Base-by-base conservation (phyloP, 2,797 vertebrate genomes). In the Syngnathus acus region DNA sequence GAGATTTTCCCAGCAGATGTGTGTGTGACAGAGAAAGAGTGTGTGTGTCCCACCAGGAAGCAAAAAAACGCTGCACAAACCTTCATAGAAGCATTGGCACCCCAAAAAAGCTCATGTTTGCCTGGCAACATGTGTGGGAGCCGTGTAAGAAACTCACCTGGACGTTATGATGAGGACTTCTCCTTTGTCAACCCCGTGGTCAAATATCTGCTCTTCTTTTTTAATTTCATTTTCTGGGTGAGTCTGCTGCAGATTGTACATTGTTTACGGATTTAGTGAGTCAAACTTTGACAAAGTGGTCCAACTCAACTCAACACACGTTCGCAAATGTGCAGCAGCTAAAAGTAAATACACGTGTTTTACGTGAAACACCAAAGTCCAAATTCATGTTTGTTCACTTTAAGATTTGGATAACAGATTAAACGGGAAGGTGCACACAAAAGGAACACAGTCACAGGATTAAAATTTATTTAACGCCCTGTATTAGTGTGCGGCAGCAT, bases 191-290 rank as follows among this genome's bases (percentile, higher is more conserved):
- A 88, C 45, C 92, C 91, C 0, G 74, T 90, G 68, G 93, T 95
- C 65, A 97, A 98, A 78, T 96, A 95, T 74, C 88, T 95, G 17
- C 90, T 97, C 5, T 96, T 95, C 81, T 64, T 94, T 63, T 97
- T 95, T 81, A 97, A 96, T 78, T 87, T 91, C 72, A 74, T 96
- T 42, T 95, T 95, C 69, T 97, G 95, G 95, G 95, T 97, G 86
- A 95, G 95, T 91, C 54, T 39, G 42, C 1, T 42, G 3, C 19
- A 51, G n/a, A 51, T 21, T 21, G 26, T 51, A 51, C 14, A 58
- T 58, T 38, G 55, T 32, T 9, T 48, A 17, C 5, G 7, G 6
- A 13, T 58, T 38, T 8, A 37, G 32, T 16, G 54, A 37, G 6
- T 37, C 26, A 14, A 55, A 13, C 23, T 23, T 57, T 7, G 17